These are phyloP conservation scores for Poeciliopsis infans DNA, from an alignment of 2,797 vertebrate genomes.

Conservation along the genomic window DNA sequence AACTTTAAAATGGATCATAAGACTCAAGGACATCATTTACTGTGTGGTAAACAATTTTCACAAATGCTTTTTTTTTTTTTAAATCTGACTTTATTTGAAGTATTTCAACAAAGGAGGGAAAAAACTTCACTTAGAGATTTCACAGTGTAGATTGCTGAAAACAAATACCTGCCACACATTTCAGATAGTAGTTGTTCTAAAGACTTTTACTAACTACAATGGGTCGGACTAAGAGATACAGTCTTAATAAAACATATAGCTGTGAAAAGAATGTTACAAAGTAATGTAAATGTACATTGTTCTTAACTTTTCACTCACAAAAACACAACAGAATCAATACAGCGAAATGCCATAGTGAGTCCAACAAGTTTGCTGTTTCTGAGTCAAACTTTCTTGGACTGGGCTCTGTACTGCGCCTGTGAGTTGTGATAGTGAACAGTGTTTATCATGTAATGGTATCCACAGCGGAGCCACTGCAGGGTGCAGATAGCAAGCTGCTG, in stretches of 20 bases:
- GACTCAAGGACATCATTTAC: neutral
- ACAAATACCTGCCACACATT: neutral
- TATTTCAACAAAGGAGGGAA: neutral
- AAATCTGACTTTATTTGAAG: neutral
- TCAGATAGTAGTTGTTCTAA: neutral
- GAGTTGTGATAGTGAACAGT: constrained; percentile 72
- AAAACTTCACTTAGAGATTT: neutral
- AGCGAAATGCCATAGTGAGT: constrained; percentile 12
- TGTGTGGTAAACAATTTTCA: neutral
- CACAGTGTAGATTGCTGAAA: neutral
- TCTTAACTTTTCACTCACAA: neutral
- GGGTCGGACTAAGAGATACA: neutral
- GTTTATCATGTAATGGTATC: constrained; percentile 79
- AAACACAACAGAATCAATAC: neutral
- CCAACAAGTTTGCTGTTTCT: constrained; percentile 57
- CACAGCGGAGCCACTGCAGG: constrained; percentile 78
- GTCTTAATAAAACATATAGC: neutral
- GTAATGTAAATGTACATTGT: neutral
- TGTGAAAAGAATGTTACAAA: neutral
- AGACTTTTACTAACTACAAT: neutral
- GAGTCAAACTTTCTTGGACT: constrained; percentile 64
- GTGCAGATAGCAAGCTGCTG: constrained; percentile 73
- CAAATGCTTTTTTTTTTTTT: neutral
- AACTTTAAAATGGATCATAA: neutral
- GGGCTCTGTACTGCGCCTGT: constrained; percentile 47